These are phyloP conservation scores for Labeo catla DNA, from an alignment of 2,113 vertebrate species.

Conservation along the genomic window DNA sequence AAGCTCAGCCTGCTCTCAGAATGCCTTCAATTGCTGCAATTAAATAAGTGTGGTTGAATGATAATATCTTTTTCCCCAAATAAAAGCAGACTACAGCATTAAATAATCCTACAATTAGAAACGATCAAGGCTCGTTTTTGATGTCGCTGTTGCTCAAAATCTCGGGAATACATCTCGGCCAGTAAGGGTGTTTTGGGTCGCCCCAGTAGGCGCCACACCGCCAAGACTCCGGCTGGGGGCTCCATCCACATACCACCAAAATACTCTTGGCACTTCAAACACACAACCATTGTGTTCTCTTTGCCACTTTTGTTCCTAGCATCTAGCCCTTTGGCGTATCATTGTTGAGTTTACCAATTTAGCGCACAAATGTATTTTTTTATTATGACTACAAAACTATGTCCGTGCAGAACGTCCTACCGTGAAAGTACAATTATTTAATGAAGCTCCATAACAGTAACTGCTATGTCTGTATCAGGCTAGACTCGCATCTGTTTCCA, in stretches of 20 bases:
- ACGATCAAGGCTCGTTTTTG: constrained; percentile 77
- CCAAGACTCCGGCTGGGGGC: constrained; percentile 65
- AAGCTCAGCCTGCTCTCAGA: constrained; percentile 77
- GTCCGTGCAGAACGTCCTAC: background rate
- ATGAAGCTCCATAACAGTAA: background rate
- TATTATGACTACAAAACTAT: background rate
- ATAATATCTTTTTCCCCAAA: constrained; percentile 82
- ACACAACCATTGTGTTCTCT: constrained; percentile 47
- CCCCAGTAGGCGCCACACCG: constrained; percentile 74
- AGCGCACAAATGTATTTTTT: constrained; percentile 4
- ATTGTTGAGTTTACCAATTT: background rate
- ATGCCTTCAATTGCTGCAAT: constrained; percentile 82
- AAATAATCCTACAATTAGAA: constrained; percentile 83
- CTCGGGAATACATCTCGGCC: constrained; percentile 74
- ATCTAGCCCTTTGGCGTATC: background rate
- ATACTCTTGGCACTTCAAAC: constrained; percentile 46
- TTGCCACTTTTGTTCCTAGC: background rate
- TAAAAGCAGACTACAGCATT: constrained; percentile 76
- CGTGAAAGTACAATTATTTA: background rate
- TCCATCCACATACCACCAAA: constrained; percentile 60
- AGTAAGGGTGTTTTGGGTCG: constrained; percentile 71
- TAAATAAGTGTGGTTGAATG: constrained; percentile 85
- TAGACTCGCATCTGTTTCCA: constrained; percentile 4
- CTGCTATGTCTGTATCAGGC: background rate
- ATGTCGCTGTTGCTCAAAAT: constrained; percentile 76